Evolutionary conservation across 2,797 vertebrate genomes (phyloP), one percentile per base, ranked within the genome.

Genomic region (Sebastes cheni): DNA sequence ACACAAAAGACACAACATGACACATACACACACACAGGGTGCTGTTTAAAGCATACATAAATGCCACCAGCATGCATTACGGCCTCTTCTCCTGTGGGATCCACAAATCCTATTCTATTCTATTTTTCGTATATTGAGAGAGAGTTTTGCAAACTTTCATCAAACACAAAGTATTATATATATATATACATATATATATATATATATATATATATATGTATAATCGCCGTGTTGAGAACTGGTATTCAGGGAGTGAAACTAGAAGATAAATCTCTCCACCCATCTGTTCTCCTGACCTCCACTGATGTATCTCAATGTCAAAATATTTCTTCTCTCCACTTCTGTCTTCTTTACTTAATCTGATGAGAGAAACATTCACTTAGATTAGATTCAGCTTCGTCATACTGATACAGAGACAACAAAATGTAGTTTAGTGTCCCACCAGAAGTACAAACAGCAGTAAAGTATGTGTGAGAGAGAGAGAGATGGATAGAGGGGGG

Each of bases 1-100:
- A 60, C 62, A 68, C 62, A 64, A 46, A 46, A 18, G 42, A 46
- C 42, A 46, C 42, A 46, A 29, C 25, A 29, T 32, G 39, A 61
- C 80, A 58, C 78, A 79, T 64, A 68, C 78, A 46, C 74, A 39
- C 62, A 62, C 52, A 75, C 18, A n/a, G n/a, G 29, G 4, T 22
- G 25, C 77, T 86, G 85, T 90, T 90, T 92, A 87, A 90, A 93
- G 84, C 80, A 82, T 80, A 87, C 87, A 90, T 83, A 91, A 83
- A 89, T 82, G 79, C 72, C 79, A 81, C 64, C 84, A 68, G 84
- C 73, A 67, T 89, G 36, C 59, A 67, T 50, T 79, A 67, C 27
- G 16, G 67, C 25, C 60, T 34, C 11, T 23, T 52, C 62, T 72
- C 39, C 42, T 36, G 3, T n/a, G 34, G 30, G 62, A 56, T 34